Conservation (phyloP, 2,113 vertebrate genomes). For the Osmerus eperlanus region DNA sequence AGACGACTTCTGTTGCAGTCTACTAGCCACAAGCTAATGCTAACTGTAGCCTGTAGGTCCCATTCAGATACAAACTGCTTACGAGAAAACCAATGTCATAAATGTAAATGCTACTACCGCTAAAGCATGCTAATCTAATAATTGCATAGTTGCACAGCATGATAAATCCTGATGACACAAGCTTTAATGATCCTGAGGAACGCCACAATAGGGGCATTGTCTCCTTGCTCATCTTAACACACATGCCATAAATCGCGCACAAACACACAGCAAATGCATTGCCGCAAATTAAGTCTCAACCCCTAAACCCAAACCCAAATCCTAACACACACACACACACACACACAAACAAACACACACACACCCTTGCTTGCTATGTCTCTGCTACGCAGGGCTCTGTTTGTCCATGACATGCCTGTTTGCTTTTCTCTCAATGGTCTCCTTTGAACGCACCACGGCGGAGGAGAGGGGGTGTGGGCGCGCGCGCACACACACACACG, state of each 20-base stretch:
- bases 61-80: slow-evolving; percentile 24
- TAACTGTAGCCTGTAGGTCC: slow-evolving; percentile 13
- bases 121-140: slow-evolving; percentile 14
- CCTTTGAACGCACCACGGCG: slow-evolving; percentile 58
- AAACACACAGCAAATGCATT: neutral
- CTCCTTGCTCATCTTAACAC: slow-evolving; percentile 3
- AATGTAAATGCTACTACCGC: neutral
- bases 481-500: neutral
- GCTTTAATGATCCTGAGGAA: slow-evolving; percentile 29
- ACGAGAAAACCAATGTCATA: slow-evolving; percentile 2
- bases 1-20: slow-evolving; percentile 2
- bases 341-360: slow-evolving; percentile 27
- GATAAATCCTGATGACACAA: neutral
- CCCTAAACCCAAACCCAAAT: slow-evolving; percentile 5
- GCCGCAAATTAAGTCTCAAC: neutral
- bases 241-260: slow-evolving; percentile 3
- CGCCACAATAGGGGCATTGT: slow-evolving; percentile 35
- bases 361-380: slow-evolving; percentile 27
- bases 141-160: slow-evolving; percentile 2
- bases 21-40: neutral
- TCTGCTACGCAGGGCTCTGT: slow-evolving; percentile 17
- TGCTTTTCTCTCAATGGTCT: slow-evolving; percentile 71
- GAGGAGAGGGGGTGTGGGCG: slow-evolving; percentile 18
- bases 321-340: slow-evolving; percentile 14
- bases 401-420: slow-evolving; percentile 54